A percentile compares a stretch with the other conserved stretches of the same genome.
Conservation (phyloP, 2,797 vertebrate genomes). For the Esox lucius region DNA sequence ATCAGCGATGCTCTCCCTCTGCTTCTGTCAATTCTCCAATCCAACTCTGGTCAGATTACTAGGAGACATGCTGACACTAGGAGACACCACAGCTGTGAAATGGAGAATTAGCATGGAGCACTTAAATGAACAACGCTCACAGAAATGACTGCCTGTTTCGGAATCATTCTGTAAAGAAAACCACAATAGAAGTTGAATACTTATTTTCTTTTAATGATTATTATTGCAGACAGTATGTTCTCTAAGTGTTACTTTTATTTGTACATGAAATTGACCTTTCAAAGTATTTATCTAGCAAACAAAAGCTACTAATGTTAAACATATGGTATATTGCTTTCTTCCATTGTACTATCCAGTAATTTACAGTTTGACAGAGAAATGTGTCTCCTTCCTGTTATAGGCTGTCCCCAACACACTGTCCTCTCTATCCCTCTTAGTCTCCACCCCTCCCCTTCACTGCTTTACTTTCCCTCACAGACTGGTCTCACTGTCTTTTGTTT, state of each 20-base stretch:
- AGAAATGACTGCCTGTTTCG: constrained; percentile 16
- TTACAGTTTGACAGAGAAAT: neutral
- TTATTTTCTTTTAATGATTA: neutral
- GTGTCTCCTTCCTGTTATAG: neutral
- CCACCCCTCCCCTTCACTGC: constrained; percentile 19
- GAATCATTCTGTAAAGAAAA: constrained; percentile 2
- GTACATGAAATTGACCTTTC: neutral
- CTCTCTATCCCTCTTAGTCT: constrained; percentile 22
- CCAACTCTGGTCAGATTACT: constrained; percentile 20
- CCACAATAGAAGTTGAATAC: neutral
- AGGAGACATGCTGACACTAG: neutral
- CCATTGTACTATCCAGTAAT: neutral
- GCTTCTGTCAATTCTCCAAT: constrained; percentile 19
- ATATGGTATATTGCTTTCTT: neutral
- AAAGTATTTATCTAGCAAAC: neutral
- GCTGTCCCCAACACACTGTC: neutral
- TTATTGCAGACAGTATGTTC: neutral
- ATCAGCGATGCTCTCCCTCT: constrained; percentile 37
- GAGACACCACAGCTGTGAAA: constrained; percentile 57
- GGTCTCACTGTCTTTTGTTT: constrained; percentile 50
- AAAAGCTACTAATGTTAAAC: neutral
- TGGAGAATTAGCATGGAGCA: constrained; percentile 41
- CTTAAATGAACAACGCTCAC: neutral
- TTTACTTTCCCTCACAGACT: constrained; percentile 18
- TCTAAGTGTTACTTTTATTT: constrained; percentile 12